A percentile compares a stretch with the other conserved stretches of the same genome.
phyloP scores from a whole-genome alignment of 2,888 invertebrate genomes.

The Emmelina monodactyla region DNA sequence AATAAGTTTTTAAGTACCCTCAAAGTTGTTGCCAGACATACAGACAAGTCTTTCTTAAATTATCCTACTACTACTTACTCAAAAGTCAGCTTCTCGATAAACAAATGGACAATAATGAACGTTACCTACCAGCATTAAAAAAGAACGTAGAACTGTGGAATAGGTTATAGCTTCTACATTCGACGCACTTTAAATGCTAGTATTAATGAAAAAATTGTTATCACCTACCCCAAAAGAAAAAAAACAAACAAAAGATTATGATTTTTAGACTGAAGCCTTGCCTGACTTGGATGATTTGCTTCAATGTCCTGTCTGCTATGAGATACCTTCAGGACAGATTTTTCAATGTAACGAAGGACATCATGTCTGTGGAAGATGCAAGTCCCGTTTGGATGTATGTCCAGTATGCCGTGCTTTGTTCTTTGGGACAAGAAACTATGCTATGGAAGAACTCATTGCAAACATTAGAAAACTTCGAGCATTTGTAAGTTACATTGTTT shows the following conservation, averaged over 20 bases:
- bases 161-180: no score
- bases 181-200: no score
- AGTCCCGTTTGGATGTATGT: conserved; percentile 47
- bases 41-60: no score
- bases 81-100: no score
- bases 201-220: not conserved
- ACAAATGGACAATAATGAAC: no score
- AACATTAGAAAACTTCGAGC: conserved; percentile 51
- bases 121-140: no score
- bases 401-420: conserved; percentile 61
- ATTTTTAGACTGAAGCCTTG: conserved; percentile 42
- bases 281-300: conserved; percentile 61
- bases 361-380: conserved; percentile 62
- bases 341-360: conserved; percentile 65
- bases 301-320: conserved; percentile 67
- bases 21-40: no score
- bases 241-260: no score
- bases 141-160: no score
- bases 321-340: conserved; percentile 51
- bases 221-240: not conserved
- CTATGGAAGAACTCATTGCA: conserved; percentile 60
- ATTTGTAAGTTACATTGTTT: conserved; percentile 56
- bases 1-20: no score
- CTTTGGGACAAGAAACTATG: conserved; percentile 61
- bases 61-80: no score